Conservation (phyloP, 2,113 vertebrate genomes). For the Corapipo altera region DNA sequence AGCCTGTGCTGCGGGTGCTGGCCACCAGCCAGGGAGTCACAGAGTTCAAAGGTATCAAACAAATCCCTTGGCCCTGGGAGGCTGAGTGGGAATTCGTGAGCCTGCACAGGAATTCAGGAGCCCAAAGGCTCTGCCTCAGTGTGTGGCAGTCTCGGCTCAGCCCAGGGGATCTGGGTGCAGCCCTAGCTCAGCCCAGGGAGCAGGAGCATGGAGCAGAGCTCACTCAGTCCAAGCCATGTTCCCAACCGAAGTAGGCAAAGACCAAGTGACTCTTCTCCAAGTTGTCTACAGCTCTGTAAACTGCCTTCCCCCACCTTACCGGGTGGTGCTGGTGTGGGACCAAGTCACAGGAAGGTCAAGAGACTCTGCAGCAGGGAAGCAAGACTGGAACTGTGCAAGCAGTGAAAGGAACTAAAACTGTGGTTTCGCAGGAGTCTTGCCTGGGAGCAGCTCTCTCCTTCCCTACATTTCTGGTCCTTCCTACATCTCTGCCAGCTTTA, state of each 20-base stretch:
- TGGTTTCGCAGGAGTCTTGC: background rate
- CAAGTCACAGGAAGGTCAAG: background rate
- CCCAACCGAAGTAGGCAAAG: background rate
- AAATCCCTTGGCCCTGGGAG: background rate
- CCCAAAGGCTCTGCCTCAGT: background rate
- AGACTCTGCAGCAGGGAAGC: background rate
- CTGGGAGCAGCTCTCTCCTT: background rate
- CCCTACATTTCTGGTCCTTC: background rate
- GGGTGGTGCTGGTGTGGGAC: background rate
- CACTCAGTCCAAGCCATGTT: background rate
- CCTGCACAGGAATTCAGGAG: fast-evolving
- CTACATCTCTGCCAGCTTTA: background rate
- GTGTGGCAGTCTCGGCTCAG: background rate
- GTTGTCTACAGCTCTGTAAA: background rate
- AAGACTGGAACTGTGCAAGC: background rate
- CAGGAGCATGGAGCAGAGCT: background rate
- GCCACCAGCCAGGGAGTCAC: background rate
- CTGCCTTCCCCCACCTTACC: background rate
- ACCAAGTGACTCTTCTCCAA: background rate
- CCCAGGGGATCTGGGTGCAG: fast-evolving
- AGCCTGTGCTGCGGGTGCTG: background rate
- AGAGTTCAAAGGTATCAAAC: background rate
- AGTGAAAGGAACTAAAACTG: background rate
- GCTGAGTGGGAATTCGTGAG: fast-evolving
- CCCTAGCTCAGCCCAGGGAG: background rate